Conservation (phyloP, 2,113 vertebrate genomes). For the Drymodes brunneopygia region DNA sequence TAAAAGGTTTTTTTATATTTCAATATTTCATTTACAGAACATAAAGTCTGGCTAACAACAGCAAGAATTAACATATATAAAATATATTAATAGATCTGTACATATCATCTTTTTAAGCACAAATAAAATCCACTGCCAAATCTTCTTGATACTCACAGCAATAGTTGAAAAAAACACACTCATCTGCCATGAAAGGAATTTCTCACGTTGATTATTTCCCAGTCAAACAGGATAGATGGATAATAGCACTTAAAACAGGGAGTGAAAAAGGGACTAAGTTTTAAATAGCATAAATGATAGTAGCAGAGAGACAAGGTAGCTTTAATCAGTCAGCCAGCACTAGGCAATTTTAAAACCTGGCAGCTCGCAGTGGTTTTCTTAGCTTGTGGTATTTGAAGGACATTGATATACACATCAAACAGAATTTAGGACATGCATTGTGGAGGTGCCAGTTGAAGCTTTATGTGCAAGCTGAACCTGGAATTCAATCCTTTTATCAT, state of each 20-base stretch:
- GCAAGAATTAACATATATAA: neutral
- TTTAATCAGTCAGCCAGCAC: conserved; percentile 20
- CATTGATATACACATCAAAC: conserved; percentile 34
- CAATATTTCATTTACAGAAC: neutral
- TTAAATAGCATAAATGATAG: conserved; percentile 16
- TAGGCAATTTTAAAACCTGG: conserved; percentile 17
- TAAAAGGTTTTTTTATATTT: neutral
- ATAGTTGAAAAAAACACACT: neutral
- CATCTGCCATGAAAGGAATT: neutral
- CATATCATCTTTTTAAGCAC: neutral
- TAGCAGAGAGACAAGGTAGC: neutral
- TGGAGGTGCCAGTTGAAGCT: neutral
- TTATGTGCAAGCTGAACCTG: neutral
- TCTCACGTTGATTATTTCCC: conserved; percentile 1
- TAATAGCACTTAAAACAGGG: neutral
- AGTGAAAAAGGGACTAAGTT: neutral
- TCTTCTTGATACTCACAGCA: neutral
- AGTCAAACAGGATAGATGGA: neutral
- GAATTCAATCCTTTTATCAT: conserved; percentile 8
- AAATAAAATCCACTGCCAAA: neutral
- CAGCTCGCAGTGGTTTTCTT: conserved; percentile 13
- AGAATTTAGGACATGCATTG: neutral
- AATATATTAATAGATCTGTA: neutral
- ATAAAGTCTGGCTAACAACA: neutral
- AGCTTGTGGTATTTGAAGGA: conserved; percentile 35